These are phyloP conservation scores for Myiotriccus ornatus DNA, from an alignment of 2,797 vertebrate genomes.

Conservation along the genomic window DNA sequence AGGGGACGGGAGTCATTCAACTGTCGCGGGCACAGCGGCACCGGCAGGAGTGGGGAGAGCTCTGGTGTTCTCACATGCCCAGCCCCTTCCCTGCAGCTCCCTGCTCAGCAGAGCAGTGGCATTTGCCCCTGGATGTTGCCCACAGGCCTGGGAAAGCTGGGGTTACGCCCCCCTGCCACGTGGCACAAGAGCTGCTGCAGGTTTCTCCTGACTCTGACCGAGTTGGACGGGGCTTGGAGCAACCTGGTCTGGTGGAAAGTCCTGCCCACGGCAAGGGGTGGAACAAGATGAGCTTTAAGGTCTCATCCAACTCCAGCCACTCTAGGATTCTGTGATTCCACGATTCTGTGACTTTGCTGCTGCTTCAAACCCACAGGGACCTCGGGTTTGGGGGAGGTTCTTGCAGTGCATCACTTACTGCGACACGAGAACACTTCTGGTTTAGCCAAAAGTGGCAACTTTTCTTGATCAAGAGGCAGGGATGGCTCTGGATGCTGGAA, in stretches of 20 bases:
- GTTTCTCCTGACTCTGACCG: not conserved
- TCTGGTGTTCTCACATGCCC: rapidly evolving
- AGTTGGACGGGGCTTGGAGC: not conserved
- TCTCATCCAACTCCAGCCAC: not conserved
- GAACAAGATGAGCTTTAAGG: not conserved
- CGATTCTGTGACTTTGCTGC: not conserved
- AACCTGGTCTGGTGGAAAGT: not conserved
- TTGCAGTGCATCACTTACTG: rapidly evolving
- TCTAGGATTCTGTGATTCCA: not conserved
- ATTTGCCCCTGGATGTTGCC: not conserved
- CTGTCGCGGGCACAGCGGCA: rapidly evolving
- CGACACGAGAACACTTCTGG: not conserved
- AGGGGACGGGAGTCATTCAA: not conserved
- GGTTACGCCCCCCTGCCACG: not conserved
- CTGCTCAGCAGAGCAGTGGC: not conserved
- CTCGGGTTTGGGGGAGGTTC: not conserved
- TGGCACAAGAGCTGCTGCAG: not conserved
- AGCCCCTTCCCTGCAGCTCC: not conserved
- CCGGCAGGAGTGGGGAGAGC: not conserved
- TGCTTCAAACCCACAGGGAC: not conserved
- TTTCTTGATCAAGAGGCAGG: not conserved
- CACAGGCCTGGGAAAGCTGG: rapidly evolving
- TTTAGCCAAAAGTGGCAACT: not conserved
- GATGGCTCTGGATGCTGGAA: not conserved
- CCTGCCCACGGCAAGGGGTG: not conserved